Evolutionary conservation across 64 coral and sea anemone genomes (phyloP).

Genomic region (Montipora cactus): DNA sequence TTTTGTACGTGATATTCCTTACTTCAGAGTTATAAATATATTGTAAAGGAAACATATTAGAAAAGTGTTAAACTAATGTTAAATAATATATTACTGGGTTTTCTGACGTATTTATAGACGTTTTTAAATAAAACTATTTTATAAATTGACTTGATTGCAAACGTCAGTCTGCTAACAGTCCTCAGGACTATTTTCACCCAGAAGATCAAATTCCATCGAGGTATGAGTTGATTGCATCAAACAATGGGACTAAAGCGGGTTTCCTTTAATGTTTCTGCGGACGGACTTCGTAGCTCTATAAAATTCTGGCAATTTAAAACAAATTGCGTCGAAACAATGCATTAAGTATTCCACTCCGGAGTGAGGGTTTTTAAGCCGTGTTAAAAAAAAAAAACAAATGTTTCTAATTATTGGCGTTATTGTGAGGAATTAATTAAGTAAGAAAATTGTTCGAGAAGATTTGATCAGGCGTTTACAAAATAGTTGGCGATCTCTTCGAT

Average conservation of each 20-base stretch:
- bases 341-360: background rate
- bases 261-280: background rate
- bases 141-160: background rate
- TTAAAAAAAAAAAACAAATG: too few species aligned
- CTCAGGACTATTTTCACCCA: too few species aligned
- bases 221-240: background rate
- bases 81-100: conserved; percentile 22
- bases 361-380: too few species aligned
- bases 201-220: too few species aligned
- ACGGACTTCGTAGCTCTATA: too few species aligned
- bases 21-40: conserved; percentile 9
- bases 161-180: too few species aligned
- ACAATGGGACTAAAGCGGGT: too few species aligned
- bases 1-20: background rate
- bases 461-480: background rate
- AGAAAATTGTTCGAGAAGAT: background rate
- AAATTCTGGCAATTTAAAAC: too few species aligned
- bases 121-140: conserved; percentile 46
- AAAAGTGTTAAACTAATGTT: background rate
- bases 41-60: background rate
- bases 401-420: too few species aligned
- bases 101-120: conserved; percentile 15
- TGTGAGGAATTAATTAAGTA: too few species aligned
- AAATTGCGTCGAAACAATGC: too few species aligned
- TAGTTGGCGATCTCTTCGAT: background rate